Evolutionary conservation across 2,797 vertebrate species (phyloP).

Genomic region (Diceros bicornis): DNA sequence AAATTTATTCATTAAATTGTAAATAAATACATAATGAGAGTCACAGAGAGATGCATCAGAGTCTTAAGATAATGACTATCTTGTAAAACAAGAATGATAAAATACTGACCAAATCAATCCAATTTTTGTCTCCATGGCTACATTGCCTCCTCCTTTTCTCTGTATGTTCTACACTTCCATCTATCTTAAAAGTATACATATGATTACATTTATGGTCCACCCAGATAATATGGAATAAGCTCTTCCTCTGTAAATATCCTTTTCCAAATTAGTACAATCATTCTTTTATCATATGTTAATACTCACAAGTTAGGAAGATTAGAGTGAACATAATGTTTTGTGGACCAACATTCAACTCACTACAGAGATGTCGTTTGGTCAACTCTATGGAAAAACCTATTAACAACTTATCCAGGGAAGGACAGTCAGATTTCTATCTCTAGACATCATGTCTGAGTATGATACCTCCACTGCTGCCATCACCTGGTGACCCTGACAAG

Average conservation of each 20-base stretch:
- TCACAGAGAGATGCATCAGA: too few relatives aligned
- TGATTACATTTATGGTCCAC: not conserved
- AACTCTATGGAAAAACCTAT: not conserved
- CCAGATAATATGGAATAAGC: not conserved
- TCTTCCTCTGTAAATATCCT: not conserved
- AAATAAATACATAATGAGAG: too few relatives aligned
- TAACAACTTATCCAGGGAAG: not conserved
- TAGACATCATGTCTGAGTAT: not conserved
- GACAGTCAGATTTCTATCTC: not conserved
- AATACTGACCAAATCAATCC: not conserved
- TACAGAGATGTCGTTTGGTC: not conserved
- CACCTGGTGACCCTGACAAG: not conserved
- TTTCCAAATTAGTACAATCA: not conserved
- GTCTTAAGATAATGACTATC: too few relatives aligned
- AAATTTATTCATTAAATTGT: too few relatives aligned
- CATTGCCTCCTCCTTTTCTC: not conserved
- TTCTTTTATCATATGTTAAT: not conserved
- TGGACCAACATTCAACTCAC: not conserved
- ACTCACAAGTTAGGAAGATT: not conserved
- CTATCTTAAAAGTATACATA: not conserved
- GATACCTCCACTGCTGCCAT: not conserved
- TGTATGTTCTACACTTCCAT: not conserved
- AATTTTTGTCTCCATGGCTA: not conserved
- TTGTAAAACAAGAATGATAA: not conserved
- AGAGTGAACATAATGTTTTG: not conserved